Base-by-base conservation (phyloP, 2,797 vertebrate species). In the Crypturellus tataupa region DNA sequence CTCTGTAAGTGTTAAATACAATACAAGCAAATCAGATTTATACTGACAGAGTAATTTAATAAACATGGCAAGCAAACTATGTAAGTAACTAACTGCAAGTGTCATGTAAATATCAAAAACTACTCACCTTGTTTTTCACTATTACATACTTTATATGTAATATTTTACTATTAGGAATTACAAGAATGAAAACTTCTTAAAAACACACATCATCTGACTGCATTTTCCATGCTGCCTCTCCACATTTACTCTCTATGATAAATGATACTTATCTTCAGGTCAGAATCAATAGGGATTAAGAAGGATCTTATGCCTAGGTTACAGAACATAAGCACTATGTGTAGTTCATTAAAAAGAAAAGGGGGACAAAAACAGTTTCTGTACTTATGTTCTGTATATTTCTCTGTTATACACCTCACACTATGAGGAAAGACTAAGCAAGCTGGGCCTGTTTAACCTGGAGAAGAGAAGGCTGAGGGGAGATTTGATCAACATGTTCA, bases 21-120 rank as follows among this genome's bases (percentile, higher is more conserved):
- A 93, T 23, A 93, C 80, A 75, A 71, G 78, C 33, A 87, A 94
- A 27, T 79, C 46, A 79, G 35, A 90, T 88, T 86, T 65, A 70
- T 68, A 39, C 25, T 42, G 25, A 85, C 33, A 29, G 40, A 91
- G 91, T 19, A 87, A 56, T 1, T 68, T 87, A 60, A 77, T 53
- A 80, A 27, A 55, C 21, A 69, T 72, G n/a, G 29, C 49, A 90
- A 75, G 14, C 0, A 5, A 89, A 78, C 39, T 25, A 37, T 35
- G 67, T 21, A 56, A 17, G 47, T 25, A 49, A 25, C 47, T 80
- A 91, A 78, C 33, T 75, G 49, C 13, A 89, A 93, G 83, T 63
- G 42, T 53, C 68, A 53, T 47, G 44, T 67, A 92, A 92, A 85
- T 80, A 93, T 64, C 68, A 92, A 20, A 37, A 85, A 71, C 40